phyloP scores from a whole-genome alignment of 53 echinoderm and acorn worm species.

The Luidia sarsii region DNA sequence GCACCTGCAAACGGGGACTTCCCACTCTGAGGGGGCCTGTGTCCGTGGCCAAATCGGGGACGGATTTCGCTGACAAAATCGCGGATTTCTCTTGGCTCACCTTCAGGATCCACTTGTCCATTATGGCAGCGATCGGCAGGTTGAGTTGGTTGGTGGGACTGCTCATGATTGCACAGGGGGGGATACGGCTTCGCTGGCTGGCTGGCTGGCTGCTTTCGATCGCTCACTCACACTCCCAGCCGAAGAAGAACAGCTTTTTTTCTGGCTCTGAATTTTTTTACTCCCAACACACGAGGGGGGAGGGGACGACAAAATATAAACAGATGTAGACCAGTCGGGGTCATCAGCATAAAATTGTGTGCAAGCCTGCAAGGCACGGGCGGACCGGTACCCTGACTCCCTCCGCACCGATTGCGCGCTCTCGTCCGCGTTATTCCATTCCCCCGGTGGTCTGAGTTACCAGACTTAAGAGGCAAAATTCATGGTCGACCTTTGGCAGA shows the following conservation, averaged over 20 bases:
- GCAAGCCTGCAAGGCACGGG: not conserved
- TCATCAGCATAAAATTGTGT: not conserved
- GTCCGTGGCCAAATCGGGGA: too few species aligned
- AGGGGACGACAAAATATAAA: not conserved
- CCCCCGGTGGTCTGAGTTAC: not conserved
- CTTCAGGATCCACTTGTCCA: conserved; percentile 54
- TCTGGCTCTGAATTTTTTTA: not conserved
- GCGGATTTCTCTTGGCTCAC: too few species aligned
- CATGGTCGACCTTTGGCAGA: conserved; percentile 10
- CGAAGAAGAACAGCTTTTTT: not conserved
- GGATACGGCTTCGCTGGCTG: too few species aligned
- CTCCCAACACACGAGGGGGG: not conserved
- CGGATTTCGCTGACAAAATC: too few species aligned
- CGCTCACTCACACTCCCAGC: conserved; percentile 11
- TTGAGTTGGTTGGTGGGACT: conserved; percentile 43
- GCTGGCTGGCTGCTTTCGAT: too few species aligned
- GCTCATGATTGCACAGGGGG: too few species aligned
- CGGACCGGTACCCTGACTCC: not conserved
- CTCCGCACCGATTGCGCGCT: not conserved
- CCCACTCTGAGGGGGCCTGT: too few species aligned
- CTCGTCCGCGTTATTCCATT: not conserved
- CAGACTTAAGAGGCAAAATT: conserved; percentile 14
- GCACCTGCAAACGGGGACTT: too few species aligned
- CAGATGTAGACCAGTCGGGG: too few species aligned
- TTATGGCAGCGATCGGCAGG: conserved; percentile 44